Base-by-base conservation (phyloP, 1,140 invertebrate genomes). In the honey bee (Apis mellifera) region DNA sequence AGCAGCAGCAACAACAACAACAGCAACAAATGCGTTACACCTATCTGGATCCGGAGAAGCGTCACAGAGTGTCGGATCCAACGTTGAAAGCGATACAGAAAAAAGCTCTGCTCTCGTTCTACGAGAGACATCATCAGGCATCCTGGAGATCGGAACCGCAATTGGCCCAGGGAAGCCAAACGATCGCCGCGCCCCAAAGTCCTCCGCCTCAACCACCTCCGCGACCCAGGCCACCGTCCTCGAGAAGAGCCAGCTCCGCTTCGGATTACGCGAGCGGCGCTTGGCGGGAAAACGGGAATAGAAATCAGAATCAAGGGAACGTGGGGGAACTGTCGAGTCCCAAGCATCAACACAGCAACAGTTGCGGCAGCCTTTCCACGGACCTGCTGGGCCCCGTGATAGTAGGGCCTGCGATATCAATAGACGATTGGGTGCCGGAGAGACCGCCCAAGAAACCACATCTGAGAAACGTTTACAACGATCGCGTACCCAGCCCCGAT, bases 61-160 rank as follows among this genome's bases (percentile, higher is more conserved):
- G 96, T 71, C 96, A 96, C 85, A 95, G 95, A 84, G 95, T 97
- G 32, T 95, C 96, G 1, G 97, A 97, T 90, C 95, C 96, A 7
- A 97, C 97, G 0, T 90, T 98, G 1, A 98, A 98, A 92, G 97
- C 97, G 0, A 97, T 98, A 54, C 97, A 98, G 89, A 98, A 98
- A 92, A 97, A 98, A 89, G 97, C 97, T 0, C 93, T 98, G 3
- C 93, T 98, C 48, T 97, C 97, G 1, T 98, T 97, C 84, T 98
- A 98, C 92, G 97, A 98, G 88, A 94, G 97, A 57, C 97, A 98
- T 87, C 95, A 96, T 71, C 94, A 95, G 75, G 94, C 93, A n/a
- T 94, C 93, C 26, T 96, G 95, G 95, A 92, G 95, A 73, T 96
- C 96, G 0, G 95, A 96, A 84, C 96, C 95, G 0, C 95, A 96